Base-by-base conservation (phyloP, 1,140 invertebrate genomes). In the Whitmania pigra region DNA sequence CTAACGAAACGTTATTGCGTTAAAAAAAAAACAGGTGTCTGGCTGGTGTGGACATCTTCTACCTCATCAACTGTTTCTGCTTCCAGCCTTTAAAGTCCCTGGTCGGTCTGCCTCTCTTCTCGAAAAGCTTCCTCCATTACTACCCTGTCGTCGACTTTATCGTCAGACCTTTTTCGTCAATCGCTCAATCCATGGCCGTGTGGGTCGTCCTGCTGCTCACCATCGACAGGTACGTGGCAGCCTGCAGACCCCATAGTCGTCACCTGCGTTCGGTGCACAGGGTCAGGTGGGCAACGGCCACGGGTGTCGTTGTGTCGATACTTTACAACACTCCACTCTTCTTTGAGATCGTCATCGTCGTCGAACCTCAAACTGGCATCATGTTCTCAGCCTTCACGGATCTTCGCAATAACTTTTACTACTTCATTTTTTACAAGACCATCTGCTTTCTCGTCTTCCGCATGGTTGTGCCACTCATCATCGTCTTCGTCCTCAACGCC, bases 381-480 rank as follows among this genome's bases (percentile, higher is more conserved):
- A 53, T 53, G 27, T n/a, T 22, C 36, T 29, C 43, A 0, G 53
- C 69, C 25, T 71, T 57, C 57, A 63, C 73, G 63, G 53, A 54
- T 31, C 29, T 73, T 20, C 20, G 73, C 18, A 27, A 57, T 6
- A 73, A 54, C 57, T 40, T 27, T 40, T 29, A 67, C 29, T 73
- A 73, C 57, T 73, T 73, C 73, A 54, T 73, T n/a, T 54, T 71
- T 60, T 73, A 73, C 69, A 73, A 73, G 57, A 71, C 68, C 22
- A 63, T 73, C 40, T 49, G 49, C n/a, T 73, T 71, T 53, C 69
- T 73, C 13, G 60, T 73, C 22, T 73, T 73, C 73, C 69, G 73
- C 29, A 60, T 43, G 25, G 29, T 73, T 27, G 73, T 69, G 7
- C 73, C 73, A 2, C 73, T 73, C 20, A 40, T 73, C 54, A 71